Evolutionary conservation across 2,888 invertebrate species (phyloP), one percentile per base, ranked within the genome.

Genomic region (Eristalinus sepulchralis): DNA sequence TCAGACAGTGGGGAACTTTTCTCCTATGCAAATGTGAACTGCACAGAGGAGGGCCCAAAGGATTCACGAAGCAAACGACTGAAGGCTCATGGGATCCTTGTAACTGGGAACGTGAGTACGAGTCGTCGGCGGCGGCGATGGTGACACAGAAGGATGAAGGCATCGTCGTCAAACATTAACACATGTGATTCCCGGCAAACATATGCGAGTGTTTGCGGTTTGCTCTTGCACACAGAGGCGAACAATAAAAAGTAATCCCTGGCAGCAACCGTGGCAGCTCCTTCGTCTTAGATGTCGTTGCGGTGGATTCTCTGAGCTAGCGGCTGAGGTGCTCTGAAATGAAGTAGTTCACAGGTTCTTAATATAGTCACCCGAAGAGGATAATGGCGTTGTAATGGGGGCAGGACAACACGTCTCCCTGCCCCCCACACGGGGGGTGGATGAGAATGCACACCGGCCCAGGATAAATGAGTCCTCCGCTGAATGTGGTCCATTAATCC

Each of bases 401-500:
- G 33, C 33, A 55, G 67, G 55, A 76, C 39, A 39, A n/a, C 13
- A 39, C 39, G 39, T 39, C 20, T 55, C n/a, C 33, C n/a, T 27
- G 36, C 63, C 55, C 62, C 39, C 47, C 31, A 24, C 57, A 27
- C 59, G 53, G 22, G 10, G 34, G 13, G 34, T 2, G 22, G 53
- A 10, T 24, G 17, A n/a, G 47, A 17, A 47, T 39, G 60, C n/a
- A 47, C 67, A 73, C 34, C 59, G 77, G 63, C 64, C 53, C 68
- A 73, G 82, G 73, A 85, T 78, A 78, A 78, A 85, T 85, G 82
- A 81, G 77, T 8, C 47, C 67, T 33, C 62, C 68, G 68, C 72
- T 73, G 72, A 73, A 82, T 82, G 82, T 59, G 82, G 85, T 85
- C 82, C 82, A 85, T 85, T 81, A 85, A 82, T 82, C 77, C 73